Conservation (phyloP, 2,797 vertebrate species). For the Macropus fuliginosus region DNA sequence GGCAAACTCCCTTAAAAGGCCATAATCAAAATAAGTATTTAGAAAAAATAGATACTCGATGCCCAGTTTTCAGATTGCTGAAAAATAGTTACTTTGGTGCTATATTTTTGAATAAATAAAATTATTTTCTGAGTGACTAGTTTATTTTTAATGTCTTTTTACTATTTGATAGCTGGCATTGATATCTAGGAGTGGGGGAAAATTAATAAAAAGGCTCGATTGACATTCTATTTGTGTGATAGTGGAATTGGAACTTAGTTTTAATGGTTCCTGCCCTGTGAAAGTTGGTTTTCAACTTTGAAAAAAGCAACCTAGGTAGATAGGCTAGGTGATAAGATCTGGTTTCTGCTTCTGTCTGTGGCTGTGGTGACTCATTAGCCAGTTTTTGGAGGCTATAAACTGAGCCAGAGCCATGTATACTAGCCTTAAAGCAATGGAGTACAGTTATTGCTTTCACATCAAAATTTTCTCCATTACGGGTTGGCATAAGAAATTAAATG, state of each 20-base stretch:
- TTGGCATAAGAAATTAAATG: too few species aligned
- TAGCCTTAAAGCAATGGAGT: neutral
- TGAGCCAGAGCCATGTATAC: neutral
- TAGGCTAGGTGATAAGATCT: neutral
- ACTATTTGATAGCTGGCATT: neutral
- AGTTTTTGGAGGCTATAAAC: neutral
- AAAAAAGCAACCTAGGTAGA: neutral
- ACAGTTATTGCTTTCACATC: neutral
- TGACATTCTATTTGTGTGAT: constrained; percentile 27
- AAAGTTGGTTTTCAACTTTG: constrained; percentile 15
- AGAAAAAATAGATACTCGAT: neutral
- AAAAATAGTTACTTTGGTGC: constrained; percentile 23
- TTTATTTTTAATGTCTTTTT: constrained; percentile 45
- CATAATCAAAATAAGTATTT: constrained; percentile 25
- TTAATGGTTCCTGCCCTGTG: neutral
- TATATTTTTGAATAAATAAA: constrained; percentile 34
- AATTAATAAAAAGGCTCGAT: neutral
- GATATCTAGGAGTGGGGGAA: neutral
- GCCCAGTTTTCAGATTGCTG: constrained; percentile 53
- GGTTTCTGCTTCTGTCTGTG: neutral
- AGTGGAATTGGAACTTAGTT: neutral
- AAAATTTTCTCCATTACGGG: too few species aligned
- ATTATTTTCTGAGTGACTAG: constrained; percentile 27
- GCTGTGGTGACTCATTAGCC: neutral
- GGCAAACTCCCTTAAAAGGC: neutral